phyloP scores from a whole-genome alignment of 30 jellyfish, hydroid and myxozoan genomes.

The Catostylus mosaicus region DNA sequence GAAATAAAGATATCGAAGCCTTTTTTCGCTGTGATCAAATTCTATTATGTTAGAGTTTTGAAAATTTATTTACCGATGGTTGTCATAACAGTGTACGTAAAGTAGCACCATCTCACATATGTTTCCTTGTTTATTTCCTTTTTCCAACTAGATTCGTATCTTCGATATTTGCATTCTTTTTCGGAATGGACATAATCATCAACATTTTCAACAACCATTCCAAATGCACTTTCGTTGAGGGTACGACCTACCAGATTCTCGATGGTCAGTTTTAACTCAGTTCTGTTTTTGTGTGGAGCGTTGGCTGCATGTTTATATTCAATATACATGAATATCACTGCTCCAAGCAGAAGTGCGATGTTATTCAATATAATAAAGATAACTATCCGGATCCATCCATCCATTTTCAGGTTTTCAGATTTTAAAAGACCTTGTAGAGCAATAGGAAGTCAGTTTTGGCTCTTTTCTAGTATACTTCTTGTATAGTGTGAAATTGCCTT shows the following conservation, averaged over 20 bases:
- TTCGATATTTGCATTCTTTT: constrained; percentile 7
- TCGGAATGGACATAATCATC: background rate
- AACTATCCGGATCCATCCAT: background rate
- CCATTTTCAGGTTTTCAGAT: background rate
- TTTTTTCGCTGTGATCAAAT: too few relatives aligned
- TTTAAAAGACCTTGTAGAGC: too few relatives aligned
- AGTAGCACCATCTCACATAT: constrained; percentile 28
- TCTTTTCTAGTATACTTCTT: too few relatives aligned
- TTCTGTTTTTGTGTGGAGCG: background rate
- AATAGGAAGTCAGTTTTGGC: too few relatives aligned
- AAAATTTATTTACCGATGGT: constrained; percentile 40
- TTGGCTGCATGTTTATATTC: constrained; percentile 1
- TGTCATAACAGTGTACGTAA: constrained; percentile 30
- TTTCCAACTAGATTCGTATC: constrained; percentile 14
- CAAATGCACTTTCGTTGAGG: background rate
- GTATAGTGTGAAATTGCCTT: too few relatives aligned
- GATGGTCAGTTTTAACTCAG: background rate
- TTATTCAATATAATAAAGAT: background rate
- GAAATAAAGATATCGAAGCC: too few relatives aligned
- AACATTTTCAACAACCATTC: background rate
- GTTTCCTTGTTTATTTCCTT: background rate
- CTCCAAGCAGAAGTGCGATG: constrained; percentile 1
- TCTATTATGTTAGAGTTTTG: too few relatives aligned
- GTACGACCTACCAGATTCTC: background rate
- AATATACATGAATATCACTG: constrained; percentile 24